Base-by-base conservation (phyloP, 2,113 vertebrate species). In the Pogonocichla stellata region DNA sequence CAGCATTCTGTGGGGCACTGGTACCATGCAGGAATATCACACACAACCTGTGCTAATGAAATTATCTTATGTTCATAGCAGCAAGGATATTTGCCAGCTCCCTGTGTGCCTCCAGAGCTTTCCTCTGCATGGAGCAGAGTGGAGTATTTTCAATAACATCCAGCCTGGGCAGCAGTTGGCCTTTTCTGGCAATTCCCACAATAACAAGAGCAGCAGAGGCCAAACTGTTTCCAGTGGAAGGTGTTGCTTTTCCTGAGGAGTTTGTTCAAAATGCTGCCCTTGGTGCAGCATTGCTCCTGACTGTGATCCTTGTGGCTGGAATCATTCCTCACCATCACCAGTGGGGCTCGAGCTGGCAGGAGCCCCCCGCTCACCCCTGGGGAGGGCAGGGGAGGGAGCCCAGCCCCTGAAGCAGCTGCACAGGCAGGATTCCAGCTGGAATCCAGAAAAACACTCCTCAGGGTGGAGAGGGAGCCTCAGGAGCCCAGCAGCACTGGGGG, bases 41-140 rank as follows among this genome's bases (percentile, higher is more conserved):
- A 14, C 6, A 12, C 6, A 15, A 0, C 0, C 0, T 3, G 26
- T 6, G 6, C 29, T 2, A 2, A 12, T 8, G 2, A 5, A 43
- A 28, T 3, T 10, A 14, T 4, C 1, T 0, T 3, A 0, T 5
- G 28, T 3, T 14, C 6, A 19, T 1, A 5, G 28, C 3, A 31
- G 31, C 25, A 5, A 5, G 36, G 6, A 8, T 7, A 0, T 38
- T 8, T 45, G 28, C 33, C 54, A 67, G 25, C 54, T 78, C 34
- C 43, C 62, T 36, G 19, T 3, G 3, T 4, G 3, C 3, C 28
- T 62, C 61, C 36, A 24, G 13, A 51, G 67, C 13, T 56, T 38
- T 51, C 33, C 45, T 38, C 24, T 17, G 23, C 9, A 51, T 0
- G 8, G 15, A 42, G 75, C 47, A 64, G 18, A 9, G n/a, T 14